Conservation (phyloP, 2,888 invertebrate genomes). For the Terebella lapidaria region DNA sequence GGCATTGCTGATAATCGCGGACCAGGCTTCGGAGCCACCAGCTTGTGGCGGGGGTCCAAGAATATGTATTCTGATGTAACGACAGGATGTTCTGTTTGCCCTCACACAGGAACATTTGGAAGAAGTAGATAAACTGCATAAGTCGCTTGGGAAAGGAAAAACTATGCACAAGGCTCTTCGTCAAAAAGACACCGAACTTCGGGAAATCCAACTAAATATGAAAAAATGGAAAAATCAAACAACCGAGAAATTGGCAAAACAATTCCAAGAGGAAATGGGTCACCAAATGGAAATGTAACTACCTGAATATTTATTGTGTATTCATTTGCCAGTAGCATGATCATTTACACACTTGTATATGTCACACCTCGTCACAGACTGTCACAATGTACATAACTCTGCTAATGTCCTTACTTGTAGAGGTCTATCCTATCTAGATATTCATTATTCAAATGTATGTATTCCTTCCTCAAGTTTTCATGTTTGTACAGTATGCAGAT, state of each 20-base stretch:
- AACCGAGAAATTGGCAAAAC: slow-evolving; percentile 29
- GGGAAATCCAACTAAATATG: slow-evolving; percentile 29
- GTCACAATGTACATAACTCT: too few relatives aligned
- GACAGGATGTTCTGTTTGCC: too few relatives aligned
- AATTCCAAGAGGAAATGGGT: slow-evolving; percentile 31
- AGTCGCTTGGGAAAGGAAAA: slow-evolving; percentile 23
- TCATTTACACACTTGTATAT: too few relatives aligned
- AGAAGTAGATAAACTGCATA: slow-evolving; percentile 25
- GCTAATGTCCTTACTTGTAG: too few relatives aligned
- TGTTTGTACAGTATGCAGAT: too few relatives aligned
- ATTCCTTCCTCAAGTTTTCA: too few relatives aligned
- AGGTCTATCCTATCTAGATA: too few relatives aligned
- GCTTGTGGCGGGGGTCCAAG: background rate
- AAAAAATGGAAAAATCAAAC: slow-evolving; percentile 29
- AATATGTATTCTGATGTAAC: too few relatives aligned
- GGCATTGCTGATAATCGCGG: background rate
- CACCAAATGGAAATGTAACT: slow-evolving; percentile 32
- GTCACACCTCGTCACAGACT: too few relatives aligned
- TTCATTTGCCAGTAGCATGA: too few relatives aligned
- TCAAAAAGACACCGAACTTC: slow-evolving; percentile 31
- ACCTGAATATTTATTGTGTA: background rate
- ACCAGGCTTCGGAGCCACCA: background rate
- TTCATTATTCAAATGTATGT: too few relatives aligned
- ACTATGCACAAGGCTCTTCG: slow-evolving; percentile 22
- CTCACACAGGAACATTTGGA: slow-evolving; percentile 30